Percentiles rank a stretch among this genome's conserved stretches.
Evolutionary conservation across 2,888 invertebrate genomes (phyloP).

Genomic region (Synanthedon andrenaeformis): DNA sequence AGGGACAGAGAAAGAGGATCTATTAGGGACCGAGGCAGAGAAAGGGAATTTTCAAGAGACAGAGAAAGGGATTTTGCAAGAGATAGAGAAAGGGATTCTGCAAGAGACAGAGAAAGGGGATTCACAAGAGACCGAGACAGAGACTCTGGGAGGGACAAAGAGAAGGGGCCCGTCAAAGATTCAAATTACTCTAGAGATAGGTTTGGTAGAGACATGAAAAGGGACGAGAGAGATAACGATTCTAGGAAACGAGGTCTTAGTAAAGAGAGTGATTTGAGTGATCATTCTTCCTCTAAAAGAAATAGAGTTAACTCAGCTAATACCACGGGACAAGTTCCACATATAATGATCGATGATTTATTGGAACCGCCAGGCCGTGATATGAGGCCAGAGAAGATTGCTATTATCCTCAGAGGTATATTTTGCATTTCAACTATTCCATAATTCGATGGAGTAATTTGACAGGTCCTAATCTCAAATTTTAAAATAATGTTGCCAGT

Average conservation of each 20-base stretch:
- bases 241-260: slow-evolving; percentile 43
- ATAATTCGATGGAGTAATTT: too few species aligned
- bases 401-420: slow-evolving; percentile 85
- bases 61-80: slow-evolving; percentile 12
- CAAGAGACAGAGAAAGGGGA: slow-evolving; percentile 30
- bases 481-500: too few species aligned
- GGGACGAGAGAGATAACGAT: slow-evolving; percentile 37
- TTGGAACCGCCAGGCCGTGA: slow-evolving; percentile 83
- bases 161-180: slow-evolving; percentile 2
- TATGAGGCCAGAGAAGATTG: slow-evolving; percentile 83
- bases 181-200: slow-evolving; percentile 23
- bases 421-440: not conserved
- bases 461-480: too few species aligned
- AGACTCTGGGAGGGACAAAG: slow-evolving; percentile 8
- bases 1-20: slow-evolving; percentile 17
- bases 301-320: slow-evolving; percentile 16
- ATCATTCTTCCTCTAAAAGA: slow-evolving; percentile 24
- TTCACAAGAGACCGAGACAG: slow-evolving; percentile 22
- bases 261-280: slow-evolving; percentile 33
- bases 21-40: slow-evolving; percentile 28
- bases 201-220: slow-evolving; percentile 13
- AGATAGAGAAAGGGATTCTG: slow-evolving; percentile 13
- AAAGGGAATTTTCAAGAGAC: slow-evolving; percentile 17
- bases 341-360: slow-evolving; percentile 84
- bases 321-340: slow-evolving; percentile 42